phyloP scores from a whole-genome alignment of 1,140 invertebrate genomes.

The Pomacea maculata region DNA sequence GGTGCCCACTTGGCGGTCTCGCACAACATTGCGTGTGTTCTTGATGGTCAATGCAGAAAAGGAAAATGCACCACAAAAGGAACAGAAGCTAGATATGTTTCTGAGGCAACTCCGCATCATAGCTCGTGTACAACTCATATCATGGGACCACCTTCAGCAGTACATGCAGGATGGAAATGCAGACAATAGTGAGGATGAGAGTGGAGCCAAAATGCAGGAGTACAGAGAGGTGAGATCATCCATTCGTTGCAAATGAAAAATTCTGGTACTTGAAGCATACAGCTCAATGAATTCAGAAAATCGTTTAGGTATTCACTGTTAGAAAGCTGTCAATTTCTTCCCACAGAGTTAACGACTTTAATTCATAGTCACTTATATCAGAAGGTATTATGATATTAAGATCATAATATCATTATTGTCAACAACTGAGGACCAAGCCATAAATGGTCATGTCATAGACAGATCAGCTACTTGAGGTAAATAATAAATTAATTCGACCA shows the following conservation, averaged over 20 bases:
- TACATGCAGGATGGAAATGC: slow-evolving; percentile 37
- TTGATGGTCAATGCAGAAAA: slow-evolving; percentile 72
- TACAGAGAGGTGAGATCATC: slow-evolving; percentile 34
- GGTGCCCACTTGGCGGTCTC: slow-evolving; percentile 69
- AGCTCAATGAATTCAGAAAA: background rate
- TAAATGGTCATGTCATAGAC: too few species aligned
- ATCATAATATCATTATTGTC: background rate
- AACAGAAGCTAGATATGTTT: slow-evolving; percentile 68
- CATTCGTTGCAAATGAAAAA: too few species aligned
- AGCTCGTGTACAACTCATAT: slow-evolving; percentile 65
- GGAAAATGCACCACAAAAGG: slow-evolving; percentile 66
- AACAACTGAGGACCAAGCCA: too few species aligned
- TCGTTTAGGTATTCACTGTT: background rate
- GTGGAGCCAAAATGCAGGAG: slow-evolving; percentile 41
- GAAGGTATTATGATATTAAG: background rate
- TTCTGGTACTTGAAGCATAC: too few species aligned
- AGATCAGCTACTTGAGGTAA: too few species aligned
- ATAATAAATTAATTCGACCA: background rate
- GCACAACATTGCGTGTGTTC: slow-evolving; percentile 83
- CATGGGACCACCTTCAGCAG: slow-evolving; percentile 68
- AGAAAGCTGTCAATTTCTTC: too few species aligned
- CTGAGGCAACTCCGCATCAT: slow-evolving; percentile 71
- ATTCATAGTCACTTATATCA: too few species aligned
- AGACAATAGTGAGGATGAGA: slow-evolving; percentile 21
- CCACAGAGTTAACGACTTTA: too few species aligned